Evolutionary conservation across 2,888 invertebrate genomes (phyloP).

Genomic region (Conops quadrifasciatus): DNA sequence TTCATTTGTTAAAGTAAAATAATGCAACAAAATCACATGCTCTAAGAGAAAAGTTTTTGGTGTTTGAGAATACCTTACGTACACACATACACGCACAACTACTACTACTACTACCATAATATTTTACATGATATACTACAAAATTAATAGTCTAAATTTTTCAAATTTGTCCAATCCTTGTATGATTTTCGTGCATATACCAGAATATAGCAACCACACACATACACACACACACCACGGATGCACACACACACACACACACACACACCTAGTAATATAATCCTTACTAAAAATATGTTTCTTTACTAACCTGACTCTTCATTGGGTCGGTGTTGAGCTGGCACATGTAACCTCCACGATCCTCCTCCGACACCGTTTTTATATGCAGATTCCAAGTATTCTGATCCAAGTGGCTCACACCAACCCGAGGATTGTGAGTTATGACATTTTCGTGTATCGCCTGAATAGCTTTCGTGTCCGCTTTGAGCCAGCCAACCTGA

Average conservation of each 20-base stretch:
- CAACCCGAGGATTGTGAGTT: conserved; percentile 88
- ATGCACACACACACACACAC: conserved; percentile 12
- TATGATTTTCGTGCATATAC: no score
- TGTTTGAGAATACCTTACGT: no score
- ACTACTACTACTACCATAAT: no score
- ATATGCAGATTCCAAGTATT: conserved; percentile 91
- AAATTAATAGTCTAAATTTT: no score
- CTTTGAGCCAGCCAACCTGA: conserved; percentile 93
- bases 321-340: conserved; percentile 95
- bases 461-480: conserved; percentile 91
- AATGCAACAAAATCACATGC: not conserved
- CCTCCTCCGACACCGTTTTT: conserved; percentile 84
- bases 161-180: no score
- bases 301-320: conserved; percentile 83
- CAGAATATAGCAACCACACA: no score
- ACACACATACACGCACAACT: no score
- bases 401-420: conserved; percentile 85
- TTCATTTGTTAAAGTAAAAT: conserved; percentile 3
- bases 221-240: not conserved
- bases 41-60: no score
- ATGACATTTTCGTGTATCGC: conserved; percentile 92
- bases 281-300: not conserved
- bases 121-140: no score
- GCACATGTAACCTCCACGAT: conserved; percentile 91
- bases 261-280: conserved; percentile 5